Percentiles rank a stretch among this genome's conserved stretches.
phyloP scores from a whole-genome alignment of 2,113 vertebrate species.

The Zonotrichia leucophrys region DNA sequence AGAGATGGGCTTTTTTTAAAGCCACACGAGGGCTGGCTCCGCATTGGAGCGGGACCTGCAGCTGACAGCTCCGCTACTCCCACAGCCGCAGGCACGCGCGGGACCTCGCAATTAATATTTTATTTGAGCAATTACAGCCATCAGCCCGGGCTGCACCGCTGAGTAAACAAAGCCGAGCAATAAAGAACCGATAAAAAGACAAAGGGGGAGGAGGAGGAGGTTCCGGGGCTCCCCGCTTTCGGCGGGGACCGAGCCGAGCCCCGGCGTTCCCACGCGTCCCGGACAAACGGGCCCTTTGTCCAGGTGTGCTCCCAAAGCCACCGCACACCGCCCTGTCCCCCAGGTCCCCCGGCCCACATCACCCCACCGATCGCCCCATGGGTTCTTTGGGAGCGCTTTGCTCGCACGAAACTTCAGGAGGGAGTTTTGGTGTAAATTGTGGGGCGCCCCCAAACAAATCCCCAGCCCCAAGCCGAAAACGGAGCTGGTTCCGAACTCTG shows the following conservation, averaged over 20 bases:
- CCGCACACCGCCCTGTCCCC: background rate
- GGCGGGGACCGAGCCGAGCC: background rate
- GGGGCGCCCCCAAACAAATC: background rate
- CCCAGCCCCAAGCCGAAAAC: accelerated
- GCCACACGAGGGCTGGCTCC: background rate
- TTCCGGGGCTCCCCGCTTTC: background rate
- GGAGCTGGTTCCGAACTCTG: background rate
- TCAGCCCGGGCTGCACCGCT: background rate
- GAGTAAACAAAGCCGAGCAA: background rate
- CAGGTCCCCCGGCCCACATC: accelerated
- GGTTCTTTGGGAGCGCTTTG: background rate
- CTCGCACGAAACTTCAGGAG: background rate
- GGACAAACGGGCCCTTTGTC: background rate
- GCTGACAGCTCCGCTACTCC: conserved; percentile 56
- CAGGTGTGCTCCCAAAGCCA: background rate
- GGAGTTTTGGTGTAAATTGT: accelerated
- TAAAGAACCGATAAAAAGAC: background rate
- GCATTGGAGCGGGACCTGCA: background rate
- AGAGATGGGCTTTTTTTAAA: background rate
- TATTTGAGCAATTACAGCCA: background rate
- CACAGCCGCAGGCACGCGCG: conserved; percentile 28
- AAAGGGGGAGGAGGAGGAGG: background rate
- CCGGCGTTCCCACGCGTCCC: background rate
- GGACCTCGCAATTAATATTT: conserved; percentile 9
- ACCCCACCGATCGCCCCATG: background rate